These are phyloP conservation scores for Fregata magnificens DNA, from an alignment of 2,113 vertebrate genomes.

Conservation along the genomic window DNA sequence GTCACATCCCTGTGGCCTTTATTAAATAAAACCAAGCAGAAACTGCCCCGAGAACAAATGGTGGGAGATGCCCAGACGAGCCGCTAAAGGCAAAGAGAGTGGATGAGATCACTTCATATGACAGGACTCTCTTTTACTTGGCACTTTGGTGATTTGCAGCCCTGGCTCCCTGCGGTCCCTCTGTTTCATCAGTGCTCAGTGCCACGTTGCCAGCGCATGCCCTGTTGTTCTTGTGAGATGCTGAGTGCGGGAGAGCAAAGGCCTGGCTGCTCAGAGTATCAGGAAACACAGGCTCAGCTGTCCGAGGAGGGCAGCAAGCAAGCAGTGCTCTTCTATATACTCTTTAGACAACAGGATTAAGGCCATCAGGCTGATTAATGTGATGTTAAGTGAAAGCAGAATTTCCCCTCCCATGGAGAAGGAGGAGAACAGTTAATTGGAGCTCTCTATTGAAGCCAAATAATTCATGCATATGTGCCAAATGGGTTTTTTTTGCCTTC, in stretches of 20 bases:
- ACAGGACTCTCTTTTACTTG: background rate
- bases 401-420: background rate
- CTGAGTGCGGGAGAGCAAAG: background rate
- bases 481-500: slow-evolving; percentile 17
- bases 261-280: background rate
- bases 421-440: slow-evolving; percentile 9
- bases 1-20: background rate
- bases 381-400: slow-evolving; percentile 49
- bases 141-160: background rate
- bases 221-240: background rate
- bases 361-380: slow-evolving; percentile 37
- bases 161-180: background rate
- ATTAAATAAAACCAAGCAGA: background rate
- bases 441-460: slow-evolving; percentile 13
- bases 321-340: background rate
- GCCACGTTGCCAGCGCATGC: rapidly evolving
- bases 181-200: background rate
- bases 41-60: background rate
- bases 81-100: background rate
- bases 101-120: background rate
- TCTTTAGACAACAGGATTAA: slow-evolving; percentile 8
- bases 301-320: background rate
- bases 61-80: background rate
- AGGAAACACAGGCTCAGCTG: background rate
- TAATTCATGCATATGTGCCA: background rate